These are phyloP conservation scores for Myoxocephalus aenaeus DNA, from an alignment of 2,797 vertebrate genomes.

Conservation along the genomic window DNA sequence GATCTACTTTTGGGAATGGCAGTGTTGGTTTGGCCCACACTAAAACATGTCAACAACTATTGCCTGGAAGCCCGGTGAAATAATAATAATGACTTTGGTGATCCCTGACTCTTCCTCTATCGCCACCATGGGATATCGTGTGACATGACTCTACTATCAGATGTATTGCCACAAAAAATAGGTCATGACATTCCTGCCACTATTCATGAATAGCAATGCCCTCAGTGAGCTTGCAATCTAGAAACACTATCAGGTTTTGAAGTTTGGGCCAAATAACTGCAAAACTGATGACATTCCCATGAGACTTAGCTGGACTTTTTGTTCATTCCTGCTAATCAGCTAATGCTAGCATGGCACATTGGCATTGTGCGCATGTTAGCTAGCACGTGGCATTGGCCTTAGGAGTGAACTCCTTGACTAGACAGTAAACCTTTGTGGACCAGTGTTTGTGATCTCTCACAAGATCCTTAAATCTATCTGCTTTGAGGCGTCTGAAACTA, in stretches of 20 bases:
- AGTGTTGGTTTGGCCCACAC: too few relatives aligned
- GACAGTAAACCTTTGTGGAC: constrained; percentile 14
- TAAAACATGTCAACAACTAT: background rate
- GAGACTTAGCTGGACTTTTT: background rate
- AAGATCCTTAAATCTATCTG: constrained; percentile 19
- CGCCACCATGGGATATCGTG: background rate
- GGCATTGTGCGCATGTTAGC: background rate
- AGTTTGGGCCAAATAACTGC: background rate
- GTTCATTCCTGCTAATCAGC: background rate
- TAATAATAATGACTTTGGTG: background rate
- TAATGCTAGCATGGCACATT: background rate
- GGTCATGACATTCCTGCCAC: background rate
- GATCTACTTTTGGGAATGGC: background rate
- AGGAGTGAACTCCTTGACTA: background rate
- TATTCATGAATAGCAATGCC: background rate
- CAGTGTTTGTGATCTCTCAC: constrained; percentile 19
- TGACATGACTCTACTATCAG: background rate
- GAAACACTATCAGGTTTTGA: background rate
- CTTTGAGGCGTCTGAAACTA: constrained; percentile 9
- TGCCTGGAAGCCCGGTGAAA: background rate
- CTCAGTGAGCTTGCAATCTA: background rate
- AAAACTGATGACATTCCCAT: background rate
- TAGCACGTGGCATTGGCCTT: background rate
- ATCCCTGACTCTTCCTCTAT: background rate
- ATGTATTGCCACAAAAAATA: background rate